Base-by-base conservation (phyloP, 2,797 vertebrate genomes). In the Odontamblyopus rebecca region DNA sequence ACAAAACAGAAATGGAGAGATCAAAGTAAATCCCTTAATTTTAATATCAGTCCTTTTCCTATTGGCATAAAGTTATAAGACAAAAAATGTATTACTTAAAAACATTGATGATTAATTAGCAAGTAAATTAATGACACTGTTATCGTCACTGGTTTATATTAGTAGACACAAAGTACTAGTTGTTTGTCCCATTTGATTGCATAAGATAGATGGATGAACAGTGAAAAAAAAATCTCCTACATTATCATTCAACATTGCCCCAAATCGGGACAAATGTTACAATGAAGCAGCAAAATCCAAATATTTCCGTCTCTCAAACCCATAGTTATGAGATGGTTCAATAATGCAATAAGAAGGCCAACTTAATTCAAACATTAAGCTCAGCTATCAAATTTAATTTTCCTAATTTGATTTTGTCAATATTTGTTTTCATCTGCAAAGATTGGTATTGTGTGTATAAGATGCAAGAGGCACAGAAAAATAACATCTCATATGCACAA, bases 1-100 rank as follows among this genome's bases (percentile, higher is more conserved):
- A 96, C 95, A 96, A 95, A 95, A 93, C 84, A 86, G 73, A 77
- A 82, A 84, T 73, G 77, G 74, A 80, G 74, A 67, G 79, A 78
- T 81, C 76, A 82, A 86, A 57, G 23, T 68, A 87, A 82, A 85
- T 85, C 79, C 76, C 65, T 69, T 9, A 50, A 79, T 75, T 82
- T 79, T 72, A 82, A 75, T 84, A 81, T 85, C 85, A 82, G 62
- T 62, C 60, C 60, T 32, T 59, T 35, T 68, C 32, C 73, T 68
- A 80, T 85, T 82, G 71, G 75, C 69, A 77, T 79, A 51, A 72
- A 75, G n/a, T 68, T 15, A 76, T 76, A 72, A 30, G 15, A 60
- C 57, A 30, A 53, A 68, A 35, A 75, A 53, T 5, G 62, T 44
- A 51, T 53, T 11, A 35, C 9, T 74, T 71, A 38, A 1, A 63